These are phyloP conservation scores for Scylla paramamosain DNA, from an alignment of 1,140 invertebrate species.

Conservation along the genomic window DNA sequence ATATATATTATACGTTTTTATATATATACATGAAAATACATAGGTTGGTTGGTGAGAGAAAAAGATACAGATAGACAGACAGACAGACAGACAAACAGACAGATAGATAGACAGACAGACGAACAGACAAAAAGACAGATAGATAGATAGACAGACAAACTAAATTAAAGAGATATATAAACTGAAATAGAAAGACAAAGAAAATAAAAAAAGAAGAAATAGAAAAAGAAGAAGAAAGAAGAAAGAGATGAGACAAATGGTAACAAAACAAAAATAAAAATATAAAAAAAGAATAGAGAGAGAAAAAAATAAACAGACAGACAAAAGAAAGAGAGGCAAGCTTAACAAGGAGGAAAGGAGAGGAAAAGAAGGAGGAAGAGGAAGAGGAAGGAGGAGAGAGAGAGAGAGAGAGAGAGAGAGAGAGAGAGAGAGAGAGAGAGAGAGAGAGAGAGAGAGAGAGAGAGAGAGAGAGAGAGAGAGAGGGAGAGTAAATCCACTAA, in stretches of 20 bases:
- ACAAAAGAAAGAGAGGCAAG: neutral
- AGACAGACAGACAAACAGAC: constrained; percentile 1
- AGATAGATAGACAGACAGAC: no score
- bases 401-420: no score
- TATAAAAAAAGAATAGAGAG: neutral
- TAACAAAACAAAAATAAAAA: neutral
- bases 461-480: neutral
- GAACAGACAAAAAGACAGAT: no score
- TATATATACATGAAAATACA: no score
- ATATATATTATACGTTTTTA: no score
- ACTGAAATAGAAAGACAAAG: neutral
- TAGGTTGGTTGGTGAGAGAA: neutral
- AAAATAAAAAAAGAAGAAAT: neutral
- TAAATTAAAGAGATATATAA: neutral
- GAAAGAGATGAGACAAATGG: neutral
- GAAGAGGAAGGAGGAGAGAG: no score
- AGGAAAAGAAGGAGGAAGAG: no score
- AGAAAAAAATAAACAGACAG: neutral
- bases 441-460: no score
- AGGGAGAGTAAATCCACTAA: neutral
- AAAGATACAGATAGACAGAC: neutral
- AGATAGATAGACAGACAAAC: no score
- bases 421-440: no score
- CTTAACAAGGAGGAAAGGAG: neutral
- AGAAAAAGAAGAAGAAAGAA: no score